Percentiles rank a stretch among this genome's conserved stretches.
phyloP scores from a whole-genome alignment of 2,888 invertebrate species.

The Neoitamus cyanurus region DNA sequence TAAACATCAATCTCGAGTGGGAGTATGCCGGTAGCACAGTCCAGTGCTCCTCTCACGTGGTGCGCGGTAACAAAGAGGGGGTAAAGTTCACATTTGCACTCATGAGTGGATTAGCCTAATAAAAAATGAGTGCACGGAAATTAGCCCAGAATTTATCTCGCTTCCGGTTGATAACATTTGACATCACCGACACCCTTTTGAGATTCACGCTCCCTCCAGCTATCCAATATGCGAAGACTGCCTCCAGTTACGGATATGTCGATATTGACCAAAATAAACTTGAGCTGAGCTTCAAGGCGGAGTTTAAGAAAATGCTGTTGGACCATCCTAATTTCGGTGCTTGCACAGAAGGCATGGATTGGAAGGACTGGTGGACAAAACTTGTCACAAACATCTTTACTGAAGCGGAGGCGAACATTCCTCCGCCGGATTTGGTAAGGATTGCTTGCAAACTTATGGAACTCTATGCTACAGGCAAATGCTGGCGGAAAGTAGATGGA shows the following conservation, averaged over 20 bases:
- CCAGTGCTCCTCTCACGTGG: background rate
- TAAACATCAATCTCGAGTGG: background rate
- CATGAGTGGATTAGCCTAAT: background rate
- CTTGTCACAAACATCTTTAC: conserved; percentile 60
- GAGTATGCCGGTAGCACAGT: background rate
- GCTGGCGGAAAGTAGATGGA: conserved; percentile 78
- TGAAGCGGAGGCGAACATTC: conserved; percentile 56
- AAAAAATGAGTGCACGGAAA: conserved; percentile 20
- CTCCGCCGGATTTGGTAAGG: conserved; percentile 54
- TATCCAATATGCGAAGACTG: conserved; percentile 78
- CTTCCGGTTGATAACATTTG: conserved; percentile 80
- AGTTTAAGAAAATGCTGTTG: conserved; percentile 72
- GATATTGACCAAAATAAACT: conserved; percentile 57
- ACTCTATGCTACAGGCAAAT: conserved; percentile 75
- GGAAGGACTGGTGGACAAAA: conserved; percentile 85
- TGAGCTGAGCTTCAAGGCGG: conserved; percentile 71
- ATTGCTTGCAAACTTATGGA: conserved; percentile 73
- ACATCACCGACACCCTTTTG: conserved; percentile 89
- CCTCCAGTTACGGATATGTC: conserved; percentile 71
- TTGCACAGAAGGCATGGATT: conserved; percentile 71
- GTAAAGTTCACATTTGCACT: background rate
- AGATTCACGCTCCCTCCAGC: conserved; percentile 75
- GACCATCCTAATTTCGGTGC: conserved; percentile 85
- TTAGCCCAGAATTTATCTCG: conserved; percentile 58
- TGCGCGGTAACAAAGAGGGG: background rate